These are phyloP conservation scores for Linnaemya tessellans DNA, from an alignment of 2,888 invertebrate genomes.

Conservation along the genomic window DNA sequence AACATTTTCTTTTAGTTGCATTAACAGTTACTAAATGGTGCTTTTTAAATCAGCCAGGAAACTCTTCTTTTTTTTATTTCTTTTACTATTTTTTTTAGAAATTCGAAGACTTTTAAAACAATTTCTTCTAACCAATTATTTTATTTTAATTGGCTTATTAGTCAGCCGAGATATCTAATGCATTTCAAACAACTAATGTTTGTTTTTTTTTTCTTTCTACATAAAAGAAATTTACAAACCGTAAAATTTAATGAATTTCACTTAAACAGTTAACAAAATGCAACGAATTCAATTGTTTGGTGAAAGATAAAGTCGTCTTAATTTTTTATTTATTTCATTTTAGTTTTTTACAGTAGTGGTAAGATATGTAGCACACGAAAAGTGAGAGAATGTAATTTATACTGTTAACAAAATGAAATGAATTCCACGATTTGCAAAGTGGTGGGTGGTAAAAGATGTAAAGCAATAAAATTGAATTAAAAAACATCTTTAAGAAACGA, in stretches of 20 bases:
- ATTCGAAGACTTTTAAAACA: constrained; percentile 34
- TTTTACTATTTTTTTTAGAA: constrained; percentile 13
- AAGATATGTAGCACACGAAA: neutral
- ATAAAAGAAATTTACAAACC: constrained; percentile 55
- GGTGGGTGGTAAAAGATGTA: neutral
- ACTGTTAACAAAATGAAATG: constrained; percentile 50
- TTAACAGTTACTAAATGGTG: constrained; percentile 16
- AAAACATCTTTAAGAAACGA: too few species aligned
- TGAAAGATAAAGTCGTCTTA: neutral
- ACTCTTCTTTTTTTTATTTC: constrained; percentile 29
- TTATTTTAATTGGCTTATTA: constrained; percentile 63
- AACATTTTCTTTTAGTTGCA: constrained; percentile 45
- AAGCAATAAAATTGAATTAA: neutral
- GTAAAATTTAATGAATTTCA: constrained; percentile 59
- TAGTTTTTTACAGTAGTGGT: neutral
- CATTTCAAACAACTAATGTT: constrained; percentile 18
- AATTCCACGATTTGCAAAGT: constrained; percentile 20
- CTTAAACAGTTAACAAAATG: constrained; percentile 61
- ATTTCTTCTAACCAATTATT: constrained; percentile 58
- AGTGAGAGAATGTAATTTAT: constrained; percentile 42
- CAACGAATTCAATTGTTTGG: constrained; percentile 45
- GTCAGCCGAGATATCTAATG: constrained; percentile 49
- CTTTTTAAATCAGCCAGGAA: constrained; percentile 30
- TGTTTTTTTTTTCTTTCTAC: constrained; percentile 24
- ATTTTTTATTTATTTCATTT: neutral